A percentile compares a stretch with the other conserved stretches of the same genome.
Conservation (phyloP, 2,797 vertebrate species). For the Muscicapa striata region DNA sequence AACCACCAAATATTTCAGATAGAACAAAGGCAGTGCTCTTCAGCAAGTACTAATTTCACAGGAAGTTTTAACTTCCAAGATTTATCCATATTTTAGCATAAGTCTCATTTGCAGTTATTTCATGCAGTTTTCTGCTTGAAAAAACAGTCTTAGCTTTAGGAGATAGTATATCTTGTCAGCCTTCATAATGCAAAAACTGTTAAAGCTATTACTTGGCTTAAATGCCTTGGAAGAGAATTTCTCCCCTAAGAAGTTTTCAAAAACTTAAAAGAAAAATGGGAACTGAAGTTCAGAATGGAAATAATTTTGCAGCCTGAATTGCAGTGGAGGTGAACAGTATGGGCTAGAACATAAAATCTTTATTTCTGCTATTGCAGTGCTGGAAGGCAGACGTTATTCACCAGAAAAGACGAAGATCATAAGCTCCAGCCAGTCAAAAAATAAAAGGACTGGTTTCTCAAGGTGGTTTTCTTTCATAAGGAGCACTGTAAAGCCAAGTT, state of each 20-base stretch:
- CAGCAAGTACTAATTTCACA: conserved; percentile 47
- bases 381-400: conserved; percentile 29
- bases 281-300: conserved; percentile 18
- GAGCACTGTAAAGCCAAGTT: neutral
- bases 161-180: conserved; percentile 50
- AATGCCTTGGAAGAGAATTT: conserved; percentile 24
- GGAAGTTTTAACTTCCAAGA: conserved; percentile 48
- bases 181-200: conserved; percentile 32
- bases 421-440: conserved; percentile 4
- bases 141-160: conserved; percentile 55
- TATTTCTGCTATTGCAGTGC: conserved; percentile 18
- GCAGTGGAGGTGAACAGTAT: neutral
- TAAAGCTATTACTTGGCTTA: conserved; percentile 52
- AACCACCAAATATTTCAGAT: conserved; percentile 18
- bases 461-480: neutral
- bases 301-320: conserved; percentile 37
- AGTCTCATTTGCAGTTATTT: conserved; percentile 59
- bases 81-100: conserved; percentile 53
- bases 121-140: conserved; percentile 52
- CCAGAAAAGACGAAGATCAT: neutral
- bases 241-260: conserved; percentile 32
- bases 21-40: conserved; percentile 19
- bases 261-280: conserved; percentile 38
- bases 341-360: conserved; percentile 32
- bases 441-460: neutral